Evolutionary conservation across 2,113 vertebrate species (phyloP).

Genomic region (Poecilia latipinna): DNA sequence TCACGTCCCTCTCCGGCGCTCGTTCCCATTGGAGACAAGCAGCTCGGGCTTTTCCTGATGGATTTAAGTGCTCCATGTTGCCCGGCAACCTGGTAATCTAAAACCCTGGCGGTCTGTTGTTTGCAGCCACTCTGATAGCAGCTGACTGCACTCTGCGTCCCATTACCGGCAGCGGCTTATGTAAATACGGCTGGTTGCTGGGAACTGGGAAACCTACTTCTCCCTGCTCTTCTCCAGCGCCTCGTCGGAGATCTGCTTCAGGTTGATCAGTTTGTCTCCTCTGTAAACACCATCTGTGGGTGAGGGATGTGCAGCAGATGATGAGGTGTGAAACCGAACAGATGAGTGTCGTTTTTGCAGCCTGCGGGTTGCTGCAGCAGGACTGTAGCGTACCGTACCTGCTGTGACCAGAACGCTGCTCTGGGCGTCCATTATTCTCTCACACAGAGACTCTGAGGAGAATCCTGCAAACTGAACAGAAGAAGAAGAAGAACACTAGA

Average conservation of each 20-base stretch:
- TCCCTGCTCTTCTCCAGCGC: conserved; percentile 80
- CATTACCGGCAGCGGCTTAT: conserved; percentile 28
- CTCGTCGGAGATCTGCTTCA: conserved; percentile 83
- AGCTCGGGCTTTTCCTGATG: conserved; percentile 49
- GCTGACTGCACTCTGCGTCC: conserved; percentile 29
- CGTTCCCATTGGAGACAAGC: conserved; percentile 44
- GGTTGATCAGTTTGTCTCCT: conserved; percentile 85
- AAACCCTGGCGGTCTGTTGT: conserved; percentile 27
- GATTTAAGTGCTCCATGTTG: conserved; percentile 54
- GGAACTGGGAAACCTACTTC: conserved; percentile 64
- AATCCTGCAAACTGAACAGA: conserved; percentile 84
- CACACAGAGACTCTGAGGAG: conserved; percentile 83
- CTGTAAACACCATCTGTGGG: conserved; percentile 82
- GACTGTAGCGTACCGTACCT: conserved; percentile 66
- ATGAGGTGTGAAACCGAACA: conserved; percentile 3
- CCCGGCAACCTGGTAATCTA: conserved; percentile 60
- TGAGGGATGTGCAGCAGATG: not conserved
- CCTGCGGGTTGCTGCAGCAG: too few species aligned
- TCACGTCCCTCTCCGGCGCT: conserved; percentile 21
- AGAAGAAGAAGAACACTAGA: not conserved
- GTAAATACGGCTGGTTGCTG: conserved; percentile 52
- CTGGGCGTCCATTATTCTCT: conserved; percentile 82
- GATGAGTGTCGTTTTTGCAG: conserved; percentile 15
- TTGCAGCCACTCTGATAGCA: conserved; percentile 40
- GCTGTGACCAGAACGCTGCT: conserved; percentile 81